Conservation (phyloP, 2,113 vertebrate genomes). For the Plecotus auritus region DNA sequence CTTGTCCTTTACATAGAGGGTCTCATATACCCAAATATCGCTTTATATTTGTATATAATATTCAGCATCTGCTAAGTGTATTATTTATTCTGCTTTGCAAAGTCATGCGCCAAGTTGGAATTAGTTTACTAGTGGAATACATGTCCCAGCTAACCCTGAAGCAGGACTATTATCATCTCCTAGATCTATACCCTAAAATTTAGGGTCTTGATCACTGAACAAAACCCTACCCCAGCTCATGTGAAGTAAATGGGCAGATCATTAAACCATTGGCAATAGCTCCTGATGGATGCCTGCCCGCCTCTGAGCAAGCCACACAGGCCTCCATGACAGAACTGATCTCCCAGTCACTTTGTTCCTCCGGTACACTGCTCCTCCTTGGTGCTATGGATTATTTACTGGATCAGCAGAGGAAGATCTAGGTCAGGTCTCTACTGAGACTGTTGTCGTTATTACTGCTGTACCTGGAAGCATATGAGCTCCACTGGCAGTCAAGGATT, state of each 20-base stretch:
- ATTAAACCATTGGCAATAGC: neutral
- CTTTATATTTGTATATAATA: neutral
- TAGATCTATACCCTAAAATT: neutral
- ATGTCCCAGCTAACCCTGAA: neutral
- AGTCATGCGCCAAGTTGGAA: neutral
- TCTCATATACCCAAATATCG: neutral
- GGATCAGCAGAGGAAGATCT: conserved; percentile 8
- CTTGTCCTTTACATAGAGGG: neutral
- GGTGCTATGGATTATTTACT: neutral
- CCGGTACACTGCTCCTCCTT: rapidly evolving
- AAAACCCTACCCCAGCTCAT: neutral
- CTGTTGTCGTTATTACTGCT: neutral
- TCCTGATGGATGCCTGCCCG: neutral
- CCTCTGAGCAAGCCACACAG: neutral
- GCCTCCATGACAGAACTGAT: neutral
- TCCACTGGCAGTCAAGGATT: neutral
- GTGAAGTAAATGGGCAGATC: neutral
- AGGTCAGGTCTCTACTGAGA: conserved; percentile 29
- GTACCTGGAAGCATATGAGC: neutral
- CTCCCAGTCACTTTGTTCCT: neutral
- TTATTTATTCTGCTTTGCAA: neutral
- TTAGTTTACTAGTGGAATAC: neutral
- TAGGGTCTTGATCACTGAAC: neutral
- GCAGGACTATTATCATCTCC: neutral
- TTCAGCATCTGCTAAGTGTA: neutral